These are phyloP conservation scores for Diplazon laetatorius DNA, from an alignment of 2,888 invertebrate species.

Conservation along the genomic window DNA sequence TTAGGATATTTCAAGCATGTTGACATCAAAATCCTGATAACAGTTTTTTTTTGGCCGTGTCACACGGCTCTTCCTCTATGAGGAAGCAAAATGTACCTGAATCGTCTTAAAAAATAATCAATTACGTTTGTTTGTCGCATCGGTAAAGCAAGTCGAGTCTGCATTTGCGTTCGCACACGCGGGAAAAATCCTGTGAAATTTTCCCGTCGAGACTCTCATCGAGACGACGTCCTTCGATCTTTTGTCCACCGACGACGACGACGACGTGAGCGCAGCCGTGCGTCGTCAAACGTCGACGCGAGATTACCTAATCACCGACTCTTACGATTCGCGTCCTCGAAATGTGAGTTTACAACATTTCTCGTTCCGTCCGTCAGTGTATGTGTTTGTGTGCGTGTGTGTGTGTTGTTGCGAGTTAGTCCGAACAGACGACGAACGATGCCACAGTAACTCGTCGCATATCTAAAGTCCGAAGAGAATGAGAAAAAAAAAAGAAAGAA, in stretches of 20 bases:
- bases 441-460: constrained; percentile 4
- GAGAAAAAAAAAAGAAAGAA: not conserved
- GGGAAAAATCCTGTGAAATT: constrained; percentile 60
- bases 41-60: too few relatives aligned
- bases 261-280: too few relatives aligned
- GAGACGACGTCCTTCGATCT: constrained; percentile 58
- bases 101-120: constrained; percentile 27
- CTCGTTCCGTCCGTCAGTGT: constrained; percentile 22
- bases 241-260: constrained; percentile 13
- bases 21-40: too few relatives aligned
- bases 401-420: constrained; percentile 27
- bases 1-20: too few relatives aligned
- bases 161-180: not conserved
- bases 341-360: constrained; percentile 59
- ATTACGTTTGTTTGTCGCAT: not conserved
- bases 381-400: too few relatives aligned
- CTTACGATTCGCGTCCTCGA: constrained; percentile 58
- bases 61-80: too few relatives aligned
- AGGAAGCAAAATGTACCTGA: too few relatives aligned
- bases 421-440: constrained; percentile 10
- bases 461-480: too few relatives aligned
- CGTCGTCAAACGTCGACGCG: constrained; percentile 25
- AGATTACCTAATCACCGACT: constrained; percentile 54
- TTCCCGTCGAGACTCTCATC: constrained; percentile 35
- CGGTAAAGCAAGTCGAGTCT: constrained; percentile 20